Conservation (phyloP, 2,113 vertebrate genomes). For the Sinocyclocheilus grahami region DNA sequence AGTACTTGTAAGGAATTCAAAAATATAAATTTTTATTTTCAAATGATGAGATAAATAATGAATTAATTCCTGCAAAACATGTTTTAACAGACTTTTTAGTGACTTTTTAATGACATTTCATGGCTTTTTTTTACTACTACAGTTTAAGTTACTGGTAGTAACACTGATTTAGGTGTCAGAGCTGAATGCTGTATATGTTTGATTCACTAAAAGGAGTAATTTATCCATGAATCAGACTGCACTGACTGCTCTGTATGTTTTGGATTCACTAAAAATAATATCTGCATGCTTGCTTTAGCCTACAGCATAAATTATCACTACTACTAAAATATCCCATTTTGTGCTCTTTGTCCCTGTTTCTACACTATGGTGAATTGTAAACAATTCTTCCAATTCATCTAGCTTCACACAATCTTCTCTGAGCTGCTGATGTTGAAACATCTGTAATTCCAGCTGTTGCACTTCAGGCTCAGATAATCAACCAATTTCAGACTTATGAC, state of each 20-base stretch:
- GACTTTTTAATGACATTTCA: too few species aligned
- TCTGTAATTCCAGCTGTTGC: constrained; percentile 37
- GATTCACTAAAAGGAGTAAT: not conserved
- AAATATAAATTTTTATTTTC: not conserved
- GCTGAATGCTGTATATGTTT: not conserved
- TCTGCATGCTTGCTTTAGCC: not conserved
- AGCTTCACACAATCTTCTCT: constrained; percentile 16
- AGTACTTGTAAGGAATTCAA: too few species aligned
- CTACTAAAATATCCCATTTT: not conserved
- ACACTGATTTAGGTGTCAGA: not conserved
- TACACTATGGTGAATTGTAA: not conserved
- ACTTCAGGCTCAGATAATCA: constrained; percentile 34
- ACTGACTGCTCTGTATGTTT: not conserved
- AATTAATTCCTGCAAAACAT: not conserved
- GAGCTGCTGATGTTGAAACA: constrained; percentile 47
- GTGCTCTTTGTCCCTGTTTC: not conserved
- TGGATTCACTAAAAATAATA: not conserved
- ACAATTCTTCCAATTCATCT: not conserved
- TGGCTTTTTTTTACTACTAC: too few species aligned
- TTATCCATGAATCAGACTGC: not conserved
- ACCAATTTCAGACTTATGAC: constrained; percentile 26
- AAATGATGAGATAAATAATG: not conserved
- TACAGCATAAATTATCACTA: not conserved
- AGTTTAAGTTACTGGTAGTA: not conserved
- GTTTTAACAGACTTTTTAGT: too few species aligned